A percentile compares a stretch with the other conserved stretches of the same genome.
Evolutionary conservation across 2,888 invertebrate species (phyloP).

Genomic region (Erebia ligea): DNA sequence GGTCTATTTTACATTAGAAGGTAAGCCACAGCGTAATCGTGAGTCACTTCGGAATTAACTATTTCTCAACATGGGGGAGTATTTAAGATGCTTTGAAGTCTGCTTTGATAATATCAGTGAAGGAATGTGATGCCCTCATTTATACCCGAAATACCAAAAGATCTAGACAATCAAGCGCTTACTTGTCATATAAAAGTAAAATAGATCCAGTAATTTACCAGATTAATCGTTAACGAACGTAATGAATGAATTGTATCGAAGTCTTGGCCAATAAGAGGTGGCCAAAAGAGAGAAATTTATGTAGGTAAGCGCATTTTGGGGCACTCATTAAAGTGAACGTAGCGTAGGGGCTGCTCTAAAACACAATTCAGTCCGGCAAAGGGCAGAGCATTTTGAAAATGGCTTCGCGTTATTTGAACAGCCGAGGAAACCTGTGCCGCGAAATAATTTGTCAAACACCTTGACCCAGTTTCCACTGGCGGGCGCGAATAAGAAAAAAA

Average conservation of each 20-base stretch:
- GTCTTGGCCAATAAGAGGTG: conserved; percentile 31
- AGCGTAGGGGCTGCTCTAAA: conserved; percentile 33
- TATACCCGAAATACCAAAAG: too few species aligned
- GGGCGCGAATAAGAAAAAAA: conserved; percentile 42
- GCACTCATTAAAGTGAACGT: conserved; percentile 41
- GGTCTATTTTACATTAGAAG: neutral
- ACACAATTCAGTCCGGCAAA: conserved; percentile 49
- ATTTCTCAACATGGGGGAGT: neutral
- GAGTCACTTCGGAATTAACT: neutral
- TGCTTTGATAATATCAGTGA: too few species aligned
- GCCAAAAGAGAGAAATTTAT: too few species aligned
- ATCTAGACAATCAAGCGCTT: too few species aligned
- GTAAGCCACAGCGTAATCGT: neutral
- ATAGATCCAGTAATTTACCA: neutral
- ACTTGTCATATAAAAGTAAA: neutral
- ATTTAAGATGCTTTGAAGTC: too few species aligned
- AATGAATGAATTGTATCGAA: conserved; percentile 24
- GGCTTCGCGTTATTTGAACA: conserved; percentile 62
- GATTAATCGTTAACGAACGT: neutral
- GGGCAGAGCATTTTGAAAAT: conserved; percentile 59
- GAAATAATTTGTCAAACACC: conserved; percentile 67
- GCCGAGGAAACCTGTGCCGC: conserved; percentile 51
- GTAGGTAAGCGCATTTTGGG: conserved; percentile 28
- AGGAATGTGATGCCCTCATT: too few species aligned
- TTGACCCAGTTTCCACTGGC: conserved; percentile 54